These are phyloP conservation scores for Magallana ariakensis DNA, from an alignment of 1,140 invertebrate species.

Conservation along the genomic window DNA sequence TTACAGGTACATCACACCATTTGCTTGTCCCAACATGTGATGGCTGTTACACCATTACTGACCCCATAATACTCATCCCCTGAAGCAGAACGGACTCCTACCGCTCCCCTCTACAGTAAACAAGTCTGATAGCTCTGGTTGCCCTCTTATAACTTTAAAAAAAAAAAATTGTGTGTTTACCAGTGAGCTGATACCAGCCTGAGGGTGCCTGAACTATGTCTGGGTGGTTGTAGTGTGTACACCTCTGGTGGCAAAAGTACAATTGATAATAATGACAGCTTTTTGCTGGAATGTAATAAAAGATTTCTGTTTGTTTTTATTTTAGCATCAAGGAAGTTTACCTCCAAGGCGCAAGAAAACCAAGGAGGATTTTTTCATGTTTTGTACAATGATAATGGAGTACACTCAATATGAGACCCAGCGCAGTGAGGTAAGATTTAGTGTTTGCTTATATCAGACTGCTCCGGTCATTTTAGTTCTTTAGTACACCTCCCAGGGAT, in stretches of 20 bases:
- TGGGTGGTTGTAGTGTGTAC: neutral
- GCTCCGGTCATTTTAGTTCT: neutral
- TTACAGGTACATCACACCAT: neutral
- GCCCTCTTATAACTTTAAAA: no score
- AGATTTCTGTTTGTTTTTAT: conserved; percentile 41
- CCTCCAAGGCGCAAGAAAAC: conserved; percentile 78
- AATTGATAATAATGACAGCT: neutral
- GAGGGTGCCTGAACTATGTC: neutral
- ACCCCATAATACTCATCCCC: neutral
- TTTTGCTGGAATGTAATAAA: neutral
- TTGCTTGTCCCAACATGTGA: conserved; percentile 10
- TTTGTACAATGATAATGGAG: conserved; percentile 82
- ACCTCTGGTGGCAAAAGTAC: neutral
- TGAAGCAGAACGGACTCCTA: no score
- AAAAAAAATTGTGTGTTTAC: neutral
- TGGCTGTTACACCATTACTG: neutral
- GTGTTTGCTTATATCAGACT: neutral
- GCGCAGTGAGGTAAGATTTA: conserved; percentile 78
- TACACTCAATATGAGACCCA: conserved; percentile 82
- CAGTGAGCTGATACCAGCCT: neutral
- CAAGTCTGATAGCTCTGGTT: no score
- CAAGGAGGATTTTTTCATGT: conserved; percentile 82
- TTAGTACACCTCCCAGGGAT: neutral
- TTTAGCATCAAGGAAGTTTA: conserved; percentile 59
- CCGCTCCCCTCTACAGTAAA: no score